These are phyloP conservation scores for Antechinus stuartii DNA, from an alignment of 2,113 vertebrate species.

Conservation along the genomic window DNA sequence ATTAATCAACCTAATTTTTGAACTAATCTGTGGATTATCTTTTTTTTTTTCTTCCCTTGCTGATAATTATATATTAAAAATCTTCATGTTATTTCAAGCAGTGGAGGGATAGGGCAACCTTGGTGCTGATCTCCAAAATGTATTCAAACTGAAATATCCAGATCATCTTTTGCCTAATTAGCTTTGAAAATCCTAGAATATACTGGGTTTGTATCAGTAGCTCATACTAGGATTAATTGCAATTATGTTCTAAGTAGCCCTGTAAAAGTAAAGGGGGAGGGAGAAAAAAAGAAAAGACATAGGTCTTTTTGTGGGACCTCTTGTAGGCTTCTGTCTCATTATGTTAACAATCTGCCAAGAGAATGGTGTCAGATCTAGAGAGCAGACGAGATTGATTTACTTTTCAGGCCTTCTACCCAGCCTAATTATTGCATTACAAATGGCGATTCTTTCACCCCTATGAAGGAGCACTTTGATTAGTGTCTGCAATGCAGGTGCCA, in stretches of 20 bases:
- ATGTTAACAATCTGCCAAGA: conserved; percentile 87
- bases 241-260: conserved; percentile 82
- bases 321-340: conserved; percentile 85
- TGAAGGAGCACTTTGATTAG: conserved; percentile 87
- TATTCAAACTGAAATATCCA: conserved; percentile 71
- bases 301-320: conserved; percentile 80
- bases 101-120: conserved; percentile 78
- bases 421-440: conserved; percentile 88
- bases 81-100: conserved; percentile 74
- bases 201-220: conserved; percentile 74
- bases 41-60: conserved; percentile 53
- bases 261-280: conserved; percentile 78
- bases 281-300: conserved; percentile 33
- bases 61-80: conserved; percentile 73
- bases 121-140: conserved; percentile 71
- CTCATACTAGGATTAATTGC: conserved; percentile 78
- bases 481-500: conserved; percentile 83
- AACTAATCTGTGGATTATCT: conserved; percentile 66
- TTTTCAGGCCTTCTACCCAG: conserved; percentile 84
- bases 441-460: conserved; percentile 85
- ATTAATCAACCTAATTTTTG: conserved; percentile 67
- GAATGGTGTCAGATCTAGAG: conserved; percentile 84
- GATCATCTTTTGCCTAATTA: conserved; percentile 80
- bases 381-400: conserved; percentile 87
- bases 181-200: conserved; percentile 78